phyloP scores from a whole-genome alignment of 2,797 vertebrate genomes.

The Macropodus opercularis region DNA sequence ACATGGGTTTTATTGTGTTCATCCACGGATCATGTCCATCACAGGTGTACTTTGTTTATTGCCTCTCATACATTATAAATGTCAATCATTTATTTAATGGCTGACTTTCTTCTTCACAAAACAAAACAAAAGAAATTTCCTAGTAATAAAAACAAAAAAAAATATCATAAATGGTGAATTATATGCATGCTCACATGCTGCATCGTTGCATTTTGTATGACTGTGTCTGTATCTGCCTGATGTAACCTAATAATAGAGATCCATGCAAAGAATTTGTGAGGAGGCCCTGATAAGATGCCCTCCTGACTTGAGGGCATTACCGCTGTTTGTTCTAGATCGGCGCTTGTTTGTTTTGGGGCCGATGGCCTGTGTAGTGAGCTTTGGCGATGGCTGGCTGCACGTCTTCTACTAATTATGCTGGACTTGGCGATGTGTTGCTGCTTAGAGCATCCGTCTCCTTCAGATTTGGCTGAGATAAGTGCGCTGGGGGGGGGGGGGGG shows the following conservation, averaged over 20 bases:
- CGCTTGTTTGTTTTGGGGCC: constrained; percentile 58
- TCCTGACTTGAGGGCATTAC: constrained; percentile 13
- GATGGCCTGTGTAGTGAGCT: constrained; percentile 42
- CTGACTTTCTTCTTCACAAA: constrained; percentile 2
- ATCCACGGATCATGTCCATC: constrained; percentile 9
- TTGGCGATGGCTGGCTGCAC: constrained; percentile 53
- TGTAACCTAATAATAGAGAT: constrained; percentile 28
- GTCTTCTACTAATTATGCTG: constrained; percentile 65
- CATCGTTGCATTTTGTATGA: neutral
- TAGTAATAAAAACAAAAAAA: too few relatives aligned
- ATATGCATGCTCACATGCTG: constrained; percentile 16
- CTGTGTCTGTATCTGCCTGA: constrained; percentile 23
- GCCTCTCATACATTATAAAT: constrained; percentile 30
- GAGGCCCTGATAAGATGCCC: constrained; percentile 30
- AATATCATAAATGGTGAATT: too few relatives aligned
- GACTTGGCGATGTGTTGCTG: constrained; percentile 43
- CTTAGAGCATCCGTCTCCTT: constrained; percentile 56
- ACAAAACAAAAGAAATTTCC: constrained; percentile 17
- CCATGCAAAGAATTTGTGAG: neutral
- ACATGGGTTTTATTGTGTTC: neutral
- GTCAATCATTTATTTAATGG: constrained; percentile 1
- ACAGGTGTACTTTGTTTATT: constrained; percentile 23
- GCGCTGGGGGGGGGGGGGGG: neutral
- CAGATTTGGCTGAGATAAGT: constrained; percentile 65
- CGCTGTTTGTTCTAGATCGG: constrained; percentile 47